phyloP scores from a whole-genome alignment of 1,140 invertebrate species.

The Nebria ingens region DNA sequence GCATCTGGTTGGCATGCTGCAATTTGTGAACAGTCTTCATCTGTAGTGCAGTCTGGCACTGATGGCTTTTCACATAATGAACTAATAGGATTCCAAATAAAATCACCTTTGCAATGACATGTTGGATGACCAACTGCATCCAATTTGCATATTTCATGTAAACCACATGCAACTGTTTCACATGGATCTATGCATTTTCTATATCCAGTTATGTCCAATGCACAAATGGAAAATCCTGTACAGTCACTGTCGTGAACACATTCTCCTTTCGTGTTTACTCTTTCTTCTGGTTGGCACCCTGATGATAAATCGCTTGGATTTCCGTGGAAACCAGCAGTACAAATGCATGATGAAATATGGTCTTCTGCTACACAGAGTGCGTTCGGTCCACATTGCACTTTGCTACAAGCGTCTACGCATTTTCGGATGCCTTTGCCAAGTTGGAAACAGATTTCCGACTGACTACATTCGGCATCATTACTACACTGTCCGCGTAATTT shows the following conservation, averaged over 20 bases:
- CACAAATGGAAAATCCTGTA: slow-evolving; percentile 47
- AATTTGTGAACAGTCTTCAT: slow-evolving; percentile 57
- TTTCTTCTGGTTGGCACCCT: slow-evolving; percentile 61
- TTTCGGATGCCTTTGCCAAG: slow-evolving; percentile 61
- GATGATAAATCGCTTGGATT: slow-evolving; percentile 64
- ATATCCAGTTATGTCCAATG: slow-evolving; percentile 44
- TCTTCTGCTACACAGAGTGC: slow-evolving; percentile 73
- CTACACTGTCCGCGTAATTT: slow-evolving; percentile 57
- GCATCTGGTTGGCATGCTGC: slow-evolving; percentile 68
- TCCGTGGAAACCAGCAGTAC: slow-evolving; percentile 65
- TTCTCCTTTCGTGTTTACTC: slow-evolving; percentile 39
- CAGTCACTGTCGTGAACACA: slow-evolving; percentile 67
- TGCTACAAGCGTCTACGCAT: slow-evolving; percentile 76
- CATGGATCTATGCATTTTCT: slow-evolving; percentile 67
- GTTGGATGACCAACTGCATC: slow-evolving; percentile 53
- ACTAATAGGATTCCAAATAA: slow-evolving; percentile 69
- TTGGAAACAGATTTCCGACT: slow-evolving; percentile 78
- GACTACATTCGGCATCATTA: slow-evolving; percentile 68
- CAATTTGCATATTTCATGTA: slow-evolving; percentile 66
- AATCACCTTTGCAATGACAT: slow-evolving; percentile 66
- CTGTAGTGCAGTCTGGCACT: slow-evolving; percentile 63
- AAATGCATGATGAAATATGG: slow-evolving; percentile 76
- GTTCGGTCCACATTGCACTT: slow-evolving; percentile 82
- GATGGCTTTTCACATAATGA: slow-evolving; percentile 75
- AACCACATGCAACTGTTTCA: slow-evolving; percentile 62